phyloP scores from a whole-genome alignment of 2,888 invertebrate species.

The Papilio protenor region DNA sequence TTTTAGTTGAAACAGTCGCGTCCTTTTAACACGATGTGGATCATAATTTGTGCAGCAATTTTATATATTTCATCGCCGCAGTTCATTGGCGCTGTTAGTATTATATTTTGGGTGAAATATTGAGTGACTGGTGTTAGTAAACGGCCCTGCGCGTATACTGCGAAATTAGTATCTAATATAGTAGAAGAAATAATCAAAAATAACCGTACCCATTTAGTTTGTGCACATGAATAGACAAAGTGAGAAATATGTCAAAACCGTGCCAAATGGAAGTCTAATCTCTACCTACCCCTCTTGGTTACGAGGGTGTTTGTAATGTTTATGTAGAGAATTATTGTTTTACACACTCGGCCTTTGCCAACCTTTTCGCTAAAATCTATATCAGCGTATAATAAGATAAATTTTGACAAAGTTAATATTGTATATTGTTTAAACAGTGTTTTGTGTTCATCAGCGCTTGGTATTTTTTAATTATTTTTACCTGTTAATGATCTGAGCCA shows the following conservation, averaged over 20 bases:
- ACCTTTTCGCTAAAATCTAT: no score
- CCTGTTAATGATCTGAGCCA: background rate
- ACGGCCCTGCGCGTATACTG: background rate
- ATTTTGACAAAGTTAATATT: background rate
- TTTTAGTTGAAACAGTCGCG: slow-evolving; percentile 32
- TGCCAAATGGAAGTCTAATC: no score
- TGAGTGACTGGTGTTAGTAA: background rate
- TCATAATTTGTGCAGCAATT: slow-evolving; percentile 20
- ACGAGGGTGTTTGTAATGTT: background rate
- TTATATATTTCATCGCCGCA: background rate
- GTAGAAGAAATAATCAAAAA: background rate
- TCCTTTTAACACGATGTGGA: slow-evolving; percentile 57
- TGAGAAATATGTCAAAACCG: no score
- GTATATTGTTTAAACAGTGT: background rate
- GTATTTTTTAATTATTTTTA: background rate
- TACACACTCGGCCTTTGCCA: no score
- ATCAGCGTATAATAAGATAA: background rate
- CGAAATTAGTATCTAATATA: background rate
- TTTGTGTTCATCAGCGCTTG: background rate
- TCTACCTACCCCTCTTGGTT: background rate
- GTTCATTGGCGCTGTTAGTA: slow-evolving; percentile 29
- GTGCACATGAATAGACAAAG: background rate
- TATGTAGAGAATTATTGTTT: background rate
- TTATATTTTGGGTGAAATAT: background rate
- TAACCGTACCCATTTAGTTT: background rate